Percentiles rank a stretch among this genome's conserved stretches.
Conservation (phyloP, 2,888 invertebrate species). For the Cataglyphis altisquamis region DNA sequence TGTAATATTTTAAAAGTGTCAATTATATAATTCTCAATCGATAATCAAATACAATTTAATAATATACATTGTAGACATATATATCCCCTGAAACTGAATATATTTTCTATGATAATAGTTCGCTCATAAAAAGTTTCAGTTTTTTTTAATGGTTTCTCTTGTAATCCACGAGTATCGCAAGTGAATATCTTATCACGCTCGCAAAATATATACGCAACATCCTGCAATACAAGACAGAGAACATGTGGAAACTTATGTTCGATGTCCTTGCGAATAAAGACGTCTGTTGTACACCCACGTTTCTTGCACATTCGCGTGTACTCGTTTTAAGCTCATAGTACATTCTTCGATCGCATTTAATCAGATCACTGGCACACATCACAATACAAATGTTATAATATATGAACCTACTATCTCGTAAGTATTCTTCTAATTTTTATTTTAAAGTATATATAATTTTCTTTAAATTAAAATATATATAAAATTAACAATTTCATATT, state of each 20-base stretch:
- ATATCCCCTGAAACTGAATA: neutral
- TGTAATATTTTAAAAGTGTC: neutral
- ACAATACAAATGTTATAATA: neutral
- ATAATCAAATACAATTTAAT: neutral
- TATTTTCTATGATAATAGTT: neutral
- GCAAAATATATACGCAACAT: slow-evolving; percentile 77
- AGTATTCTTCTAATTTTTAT: neutral
- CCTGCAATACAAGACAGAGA: slow-evolving; percentile 74
- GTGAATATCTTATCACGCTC: slow-evolving; percentile 65
- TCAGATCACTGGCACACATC: neutral
- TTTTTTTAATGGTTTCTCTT: neutral
- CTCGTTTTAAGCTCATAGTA: slow-evolving; percentile 58
- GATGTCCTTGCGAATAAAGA: slow-evolving; percentile 81
- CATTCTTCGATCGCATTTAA: slow-evolving; percentile 63
- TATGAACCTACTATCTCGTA: neutral
- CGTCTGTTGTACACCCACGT: slow-evolving; percentile 81
- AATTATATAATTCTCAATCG: neutral
- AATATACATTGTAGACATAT: neutral
- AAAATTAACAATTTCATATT: neutral
- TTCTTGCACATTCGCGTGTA: slow-evolving; percentile 55
- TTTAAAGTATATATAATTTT: neutral
- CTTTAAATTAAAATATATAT: neutral
- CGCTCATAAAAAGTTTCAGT: neutral
- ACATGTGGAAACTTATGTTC: slow-evolving; percentile 81
- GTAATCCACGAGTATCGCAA: neutral